Percentiles rank a stretch among this genome's conserved stretches.
phyloP scores from a whole-genome alignment of 1,140 invertebrate species.

The Amphibalanus amphitrite region DNA sequence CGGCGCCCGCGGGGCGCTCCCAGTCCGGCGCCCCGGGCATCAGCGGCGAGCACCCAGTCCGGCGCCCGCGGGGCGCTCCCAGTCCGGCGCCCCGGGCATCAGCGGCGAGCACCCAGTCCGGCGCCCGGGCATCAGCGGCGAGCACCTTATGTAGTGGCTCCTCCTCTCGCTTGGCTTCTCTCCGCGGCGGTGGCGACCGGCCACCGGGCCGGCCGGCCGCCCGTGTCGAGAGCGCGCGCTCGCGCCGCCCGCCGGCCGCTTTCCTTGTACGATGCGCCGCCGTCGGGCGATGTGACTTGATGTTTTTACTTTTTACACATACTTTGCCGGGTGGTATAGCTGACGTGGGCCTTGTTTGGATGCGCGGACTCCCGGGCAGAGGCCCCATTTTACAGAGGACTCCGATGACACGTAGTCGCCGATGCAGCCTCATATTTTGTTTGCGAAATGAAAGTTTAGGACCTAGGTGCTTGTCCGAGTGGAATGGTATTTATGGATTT shows the following conservation, averaged over 20 bases:
- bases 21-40: too few species aligned
- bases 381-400: not conserved
- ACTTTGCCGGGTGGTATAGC: not conserved
- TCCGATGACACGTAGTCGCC: not conserved
- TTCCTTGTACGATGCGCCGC: too few species aligned
- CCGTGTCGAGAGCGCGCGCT: too few species aligned
- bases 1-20: too few species aligned
- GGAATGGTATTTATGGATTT: slow-evolving; percentile 2
- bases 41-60: too few species aligned
- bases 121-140: too few species aligned
- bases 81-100: too few species aligned
- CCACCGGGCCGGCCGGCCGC: too few species aligned
- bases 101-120: not conserved
- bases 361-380: not conserved
- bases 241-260: too few species aligned
- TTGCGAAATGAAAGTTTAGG: not conserved
- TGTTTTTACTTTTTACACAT: not conserved
- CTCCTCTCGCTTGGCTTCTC: not conserved
- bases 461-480: not conserved
- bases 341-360: not conserved
- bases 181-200: not conserved
- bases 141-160: not conserved
- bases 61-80: too few species aligned
- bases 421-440: not conserved
- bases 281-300: too few species aligned